Evolutionary conservation across 2,888 invertebrate species (phyloP).

Genomic region (Lomographa bimaculata): DNA sequence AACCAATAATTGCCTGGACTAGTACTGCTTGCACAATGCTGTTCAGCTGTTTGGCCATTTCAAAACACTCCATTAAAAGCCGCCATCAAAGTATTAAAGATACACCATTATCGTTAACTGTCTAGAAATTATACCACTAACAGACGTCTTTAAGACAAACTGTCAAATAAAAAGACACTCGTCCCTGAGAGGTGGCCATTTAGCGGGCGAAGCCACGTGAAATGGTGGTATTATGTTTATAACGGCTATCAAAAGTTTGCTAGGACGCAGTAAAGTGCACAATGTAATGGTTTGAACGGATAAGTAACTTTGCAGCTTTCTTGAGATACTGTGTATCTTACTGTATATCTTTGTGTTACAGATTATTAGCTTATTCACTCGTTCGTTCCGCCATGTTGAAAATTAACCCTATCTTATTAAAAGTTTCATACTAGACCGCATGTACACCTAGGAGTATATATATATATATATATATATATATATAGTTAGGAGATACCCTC

Average conservation of each 20-base stretch:
- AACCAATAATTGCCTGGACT: no score
- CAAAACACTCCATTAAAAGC: neutral
- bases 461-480: no score
- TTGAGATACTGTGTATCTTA: no score
- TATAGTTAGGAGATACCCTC: no score
- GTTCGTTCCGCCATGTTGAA: no score
- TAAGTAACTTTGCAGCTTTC: no score
- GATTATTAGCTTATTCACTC: no score
- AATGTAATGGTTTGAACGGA: slow-evolving; percentile 1
- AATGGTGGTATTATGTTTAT: slow-evolving; percentile 63
- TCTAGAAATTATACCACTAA: slow-evolving; percentile 49
- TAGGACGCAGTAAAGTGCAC: slow-evolving; percentile 10
- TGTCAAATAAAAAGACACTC: slow-evolving; percentile 54
- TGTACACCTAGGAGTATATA: no score
- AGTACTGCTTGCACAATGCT: no score
- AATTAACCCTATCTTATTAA: no score
- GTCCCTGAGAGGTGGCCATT: slow-evolving; percentile 37
- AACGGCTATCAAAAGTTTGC: slow-evolving; percentile 54
- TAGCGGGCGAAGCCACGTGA: slow-evolving; percentile 34
- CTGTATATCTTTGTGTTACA: no score
- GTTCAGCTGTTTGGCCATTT: neutral
- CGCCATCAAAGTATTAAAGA: slow-evolving; percentile 37
- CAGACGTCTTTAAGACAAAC: slow-evolving; percentile 52
- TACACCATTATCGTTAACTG: slow-evolving; percentile 45
- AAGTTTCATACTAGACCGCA: no score